Conservation (phyloP, 2,113 vertebrate genomes). For the Nycticryphes semicollaris region DNA sequence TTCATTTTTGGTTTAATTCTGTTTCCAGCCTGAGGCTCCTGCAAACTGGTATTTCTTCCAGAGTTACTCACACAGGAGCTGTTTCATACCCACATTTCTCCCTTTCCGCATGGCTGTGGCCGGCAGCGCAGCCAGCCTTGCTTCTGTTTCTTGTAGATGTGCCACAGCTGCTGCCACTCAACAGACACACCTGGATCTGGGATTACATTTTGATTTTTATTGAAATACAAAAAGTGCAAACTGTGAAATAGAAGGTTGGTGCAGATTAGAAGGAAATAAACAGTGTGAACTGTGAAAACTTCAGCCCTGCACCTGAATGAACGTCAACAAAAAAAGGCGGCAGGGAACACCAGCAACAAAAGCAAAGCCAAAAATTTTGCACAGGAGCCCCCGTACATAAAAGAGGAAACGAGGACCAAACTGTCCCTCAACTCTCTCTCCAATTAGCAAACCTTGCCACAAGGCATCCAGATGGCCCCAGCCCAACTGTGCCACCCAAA, state of each 20-base stretch:
- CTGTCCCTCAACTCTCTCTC: background rate
- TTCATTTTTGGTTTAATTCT: background rate
- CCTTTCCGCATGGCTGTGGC: background rate
- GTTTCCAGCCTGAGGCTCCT: background rate
- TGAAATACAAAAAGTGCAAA: slow-evolving; percentile 85
- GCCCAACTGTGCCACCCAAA: background rate
- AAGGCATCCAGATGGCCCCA: slow-evolving; percentile 6
- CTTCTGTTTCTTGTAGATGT: background rate
- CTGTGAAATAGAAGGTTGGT: slow-evolving; percentile 76
- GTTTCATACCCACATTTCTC: background rate
- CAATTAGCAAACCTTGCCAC: background rate
- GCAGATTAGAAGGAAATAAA: slow-evolving; percentile 63
- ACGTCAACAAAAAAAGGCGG: background rate
- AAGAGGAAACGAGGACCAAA: background rate
- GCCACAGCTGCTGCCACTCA: background rate
- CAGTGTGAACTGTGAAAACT: slow-evolving; percentile 59
- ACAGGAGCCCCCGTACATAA: background rate
- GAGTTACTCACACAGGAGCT: background rate
- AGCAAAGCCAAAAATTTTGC: background rate
- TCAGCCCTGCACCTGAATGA: background rate
- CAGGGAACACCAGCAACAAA: slow-evolving; percentile 16
- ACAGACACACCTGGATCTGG: slow-evolving; percentile 4
- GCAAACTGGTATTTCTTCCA: background rate
- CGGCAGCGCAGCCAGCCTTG: background rate
- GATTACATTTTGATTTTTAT: slow-evolving; percentile 73